Percentiles rank a stretch among this genome's conserved stretches.
Evolutionary conservation across 1,140 invertebrate genomes (phyloP).

Genomic region (Drosophila nigrodunni): DNA sequence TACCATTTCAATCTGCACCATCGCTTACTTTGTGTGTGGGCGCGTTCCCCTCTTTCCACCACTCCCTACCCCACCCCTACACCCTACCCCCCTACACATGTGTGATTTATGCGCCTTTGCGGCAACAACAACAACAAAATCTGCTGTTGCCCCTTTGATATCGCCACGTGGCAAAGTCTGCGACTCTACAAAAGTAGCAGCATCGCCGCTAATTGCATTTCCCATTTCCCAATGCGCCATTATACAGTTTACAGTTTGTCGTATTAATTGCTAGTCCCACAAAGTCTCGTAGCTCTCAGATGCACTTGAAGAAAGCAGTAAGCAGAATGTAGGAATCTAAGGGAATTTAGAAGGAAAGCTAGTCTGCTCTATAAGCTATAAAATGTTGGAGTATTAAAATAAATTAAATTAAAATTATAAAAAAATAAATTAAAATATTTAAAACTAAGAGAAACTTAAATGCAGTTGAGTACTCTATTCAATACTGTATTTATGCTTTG

Average conservation of each 20-base stretch:
- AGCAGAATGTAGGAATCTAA: too few species aligned
- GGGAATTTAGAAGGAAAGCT: too few species aligned
- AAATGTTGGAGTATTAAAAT: too few species aligned
- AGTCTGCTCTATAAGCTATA: too few species aligned
- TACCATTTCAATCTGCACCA: slow-evolving; percentile 14
- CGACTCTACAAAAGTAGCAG: neutral
- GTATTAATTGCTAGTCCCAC: slow-evolving; percentile 70
- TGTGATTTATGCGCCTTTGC: slow-evolving; percentile 77
- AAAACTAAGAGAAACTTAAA: too few species aligned
- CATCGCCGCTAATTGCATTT: slow-evolving; percentile 71
- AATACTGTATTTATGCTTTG: too few species aligned
- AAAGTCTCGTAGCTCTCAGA: slow-evolving; percentile 11
- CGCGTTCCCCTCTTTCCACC: slow-evolving; percentile 22
- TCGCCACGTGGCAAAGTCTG: slow-evolving; percentile 56
- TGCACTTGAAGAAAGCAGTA: slow-evolving; percentile 25
- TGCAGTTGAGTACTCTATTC: too few species aligned
- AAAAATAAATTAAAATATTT: too few species aligned
- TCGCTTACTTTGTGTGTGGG: slow-evolving; percentile 63
- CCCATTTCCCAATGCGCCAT: slow-evolving; percentile 41
- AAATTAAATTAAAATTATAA: too few species aligned
- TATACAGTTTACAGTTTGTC: slow-evolving; percentile 74
- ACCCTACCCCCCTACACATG: neutral
- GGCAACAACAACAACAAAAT: slow-evolving; percentile 37
- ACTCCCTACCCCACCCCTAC: neutral
- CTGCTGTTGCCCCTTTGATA: slow-evolving; percentile 54